Evolutionary conservation across 2,888 invertebrate genomes (phyloP).

Genomic region (Rhorus exstirpatorius): DNA sequence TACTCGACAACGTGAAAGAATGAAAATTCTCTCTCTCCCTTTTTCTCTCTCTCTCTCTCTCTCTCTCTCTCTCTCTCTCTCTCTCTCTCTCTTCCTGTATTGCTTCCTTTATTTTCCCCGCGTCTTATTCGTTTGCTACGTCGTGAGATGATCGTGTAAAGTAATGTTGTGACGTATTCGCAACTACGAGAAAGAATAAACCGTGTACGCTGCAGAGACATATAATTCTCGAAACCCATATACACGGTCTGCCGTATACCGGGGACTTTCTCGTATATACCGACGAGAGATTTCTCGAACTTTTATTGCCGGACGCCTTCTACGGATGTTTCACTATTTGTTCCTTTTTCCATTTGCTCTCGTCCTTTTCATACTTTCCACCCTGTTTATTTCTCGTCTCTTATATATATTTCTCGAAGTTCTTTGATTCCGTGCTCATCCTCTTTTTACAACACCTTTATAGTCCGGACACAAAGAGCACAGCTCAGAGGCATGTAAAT

Average conservation of each 20-base stretch:
- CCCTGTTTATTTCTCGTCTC: constrained; percentile 43
- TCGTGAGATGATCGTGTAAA: constrained; percentile 29
- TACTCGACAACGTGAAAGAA: constrained; percentile 32
- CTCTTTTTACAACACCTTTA: background rate
- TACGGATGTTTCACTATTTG: constrained; percentile 48
- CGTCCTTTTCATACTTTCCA: constrained; percentile 21
- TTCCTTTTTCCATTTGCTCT: constrained; percentile 24
- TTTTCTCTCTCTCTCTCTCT: too few species aligned
- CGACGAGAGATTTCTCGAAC: constrained; percentile 47
- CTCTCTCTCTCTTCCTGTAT: background rate
- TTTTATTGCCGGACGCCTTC: constrained; percentile 61
- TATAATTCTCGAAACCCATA: constrained; percentile 9
- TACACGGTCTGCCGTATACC: background rate
- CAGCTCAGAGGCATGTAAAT: constrained; percentile 1
- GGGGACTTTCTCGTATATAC: constrained; percentile 32
- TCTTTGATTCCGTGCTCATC: constrained; percentile 37
- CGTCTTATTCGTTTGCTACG: constrained; percentile 27
- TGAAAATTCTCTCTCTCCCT: constrained; percentile 52
- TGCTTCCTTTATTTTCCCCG: constrained; percentile 27
- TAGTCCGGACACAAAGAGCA: background rate
- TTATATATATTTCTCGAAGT: constrained; percentile 1
- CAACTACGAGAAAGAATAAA: constrained; percentile 34
- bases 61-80: constrained; percentile 11
- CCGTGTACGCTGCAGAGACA: constrained; percentile 26
- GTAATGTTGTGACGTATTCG: constrained; percentile 43